Base-by-base conservation (phyloP, 2,888 invertebrate species). In the Lissocephala sabroskyi region DNA sequence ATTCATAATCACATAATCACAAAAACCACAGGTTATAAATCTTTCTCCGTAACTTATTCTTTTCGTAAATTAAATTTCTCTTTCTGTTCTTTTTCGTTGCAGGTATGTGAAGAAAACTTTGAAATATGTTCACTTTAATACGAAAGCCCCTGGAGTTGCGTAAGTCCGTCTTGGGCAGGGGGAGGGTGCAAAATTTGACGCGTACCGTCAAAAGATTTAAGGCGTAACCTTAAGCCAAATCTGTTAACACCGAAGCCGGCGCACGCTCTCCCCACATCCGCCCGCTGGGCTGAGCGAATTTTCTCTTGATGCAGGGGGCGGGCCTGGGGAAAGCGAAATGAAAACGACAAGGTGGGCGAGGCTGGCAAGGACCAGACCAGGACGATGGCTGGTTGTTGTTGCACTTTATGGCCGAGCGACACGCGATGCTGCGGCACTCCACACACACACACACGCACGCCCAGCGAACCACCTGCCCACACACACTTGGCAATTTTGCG, bases 401-500 rank as follows among this genome's bases (percentile, higher is more conserved):
- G 64, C 67, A 61, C 35, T 56, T 71, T 66, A 71, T 63, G 36
- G 73, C 67, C 58, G 55, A 60, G 73, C 58, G 64, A 66, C 68
- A 68, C 73, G 68, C 76, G 61, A 66, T 53, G 76, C 67, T 68
- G 73, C 52, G 57, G 62, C 59, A 36, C 11, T 14, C 14, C 35
- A 19, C 33, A 49, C 42, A 44, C 36, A 41, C 41, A 43, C 47
- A 19, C 43, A 45, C 29, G 37, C 41, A 40, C 43, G 45, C 55
- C 49, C 33, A 43, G 23, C 48, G 41, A 33, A 13, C 33, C 47
- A 41, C 40, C 16, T 32, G n/a, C n/a, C 11, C 32, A 28, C n/a
- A 7, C 14, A 29, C 10, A n/a, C 9, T 14, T 10, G 56, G 61
- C 63, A 71, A 70, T 73, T 68, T 73, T 59, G 62, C 65, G 74